phyloP scores from a whole-genome alignment of 2,113 vertebrate genomes.

The Tyrannus savana region DNA sequence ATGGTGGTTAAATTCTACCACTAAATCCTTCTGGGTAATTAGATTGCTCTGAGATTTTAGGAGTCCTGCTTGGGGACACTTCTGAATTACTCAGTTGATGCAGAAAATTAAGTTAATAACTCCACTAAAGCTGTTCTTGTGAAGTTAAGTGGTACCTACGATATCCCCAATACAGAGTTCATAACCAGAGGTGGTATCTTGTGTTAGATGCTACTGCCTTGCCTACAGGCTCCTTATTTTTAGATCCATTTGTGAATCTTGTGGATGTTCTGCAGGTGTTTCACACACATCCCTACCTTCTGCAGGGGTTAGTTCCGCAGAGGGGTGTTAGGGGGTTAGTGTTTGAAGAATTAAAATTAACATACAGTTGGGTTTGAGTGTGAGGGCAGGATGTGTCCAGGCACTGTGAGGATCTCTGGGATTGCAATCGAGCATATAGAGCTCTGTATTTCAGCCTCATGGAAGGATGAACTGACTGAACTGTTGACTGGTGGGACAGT shows the following conservation, averaged over 20 bases:
- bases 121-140: background rate
- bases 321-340: rapidly evolving
- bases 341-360: background rate
- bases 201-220: background rate
- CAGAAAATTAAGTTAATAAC: conserved; percentile 1
- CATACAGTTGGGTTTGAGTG: background rate
- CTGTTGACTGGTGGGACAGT: background rate
- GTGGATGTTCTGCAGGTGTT: rapidly evolving
- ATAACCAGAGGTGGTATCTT: background rate
- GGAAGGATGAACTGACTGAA: background rate
- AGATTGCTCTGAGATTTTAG: background rate
- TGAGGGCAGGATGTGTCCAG: background rate
- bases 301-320: background rate
- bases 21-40: background rate
- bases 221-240: background rate
- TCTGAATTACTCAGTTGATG: background rate
- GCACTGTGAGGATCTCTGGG: background rate
- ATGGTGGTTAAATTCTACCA: background rate
- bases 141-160: background rate
- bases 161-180: rapidly evolving
- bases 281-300: rapidly evolving
- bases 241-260: background rate
- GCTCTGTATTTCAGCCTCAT: rapidly evolving
- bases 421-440: rapidly evolving
- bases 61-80: background rate